Conservation (phyloP, 2,797 vertebrate genomes). For the Tenualosa thibaudeaui region DNA sequence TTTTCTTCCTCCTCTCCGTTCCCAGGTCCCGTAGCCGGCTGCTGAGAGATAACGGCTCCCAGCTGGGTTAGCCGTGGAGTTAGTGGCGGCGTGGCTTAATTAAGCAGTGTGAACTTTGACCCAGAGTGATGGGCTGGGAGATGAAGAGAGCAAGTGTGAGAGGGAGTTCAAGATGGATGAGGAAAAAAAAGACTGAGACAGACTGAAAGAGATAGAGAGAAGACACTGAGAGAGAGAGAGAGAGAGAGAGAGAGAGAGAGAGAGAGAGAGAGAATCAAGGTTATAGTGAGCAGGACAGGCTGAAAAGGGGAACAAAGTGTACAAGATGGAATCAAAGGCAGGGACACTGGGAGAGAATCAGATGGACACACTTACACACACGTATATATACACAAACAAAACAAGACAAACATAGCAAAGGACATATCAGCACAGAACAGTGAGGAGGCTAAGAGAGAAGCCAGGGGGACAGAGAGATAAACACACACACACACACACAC, state of each 20-base stretch:
- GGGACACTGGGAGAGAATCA: background rate
- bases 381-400: background rate
- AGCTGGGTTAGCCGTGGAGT: background rate
- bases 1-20: background rate
- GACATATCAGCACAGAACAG: background rate
- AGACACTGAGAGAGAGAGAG: background rate
- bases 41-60: background rate
- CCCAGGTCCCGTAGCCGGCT: slow-evolving; percentile 14
- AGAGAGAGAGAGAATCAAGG: slow-evolving; percentile 7
- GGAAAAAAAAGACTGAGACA: background rate
- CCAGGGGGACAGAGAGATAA: background rate
- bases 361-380: background rate
- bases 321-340: background rate
- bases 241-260: background rate
- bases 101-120: background rate
- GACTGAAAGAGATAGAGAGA: background rate
- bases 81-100: background rate
- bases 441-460: background rate
- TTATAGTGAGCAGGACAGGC: background rate
- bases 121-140: background rate
- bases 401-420: background rate
- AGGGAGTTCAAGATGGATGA: slow-evolving; percentile 8
- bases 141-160: slow-evolving; percentile 8
- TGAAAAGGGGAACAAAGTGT: background rate
- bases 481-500: slow-evolving; percentile 8